A percentile compares a stretch with the other conserved stretches of the same genome.
Conservation (phyloP, 2,113 vertebrate genomes). For the Nesospiza acunhae region DNA sequence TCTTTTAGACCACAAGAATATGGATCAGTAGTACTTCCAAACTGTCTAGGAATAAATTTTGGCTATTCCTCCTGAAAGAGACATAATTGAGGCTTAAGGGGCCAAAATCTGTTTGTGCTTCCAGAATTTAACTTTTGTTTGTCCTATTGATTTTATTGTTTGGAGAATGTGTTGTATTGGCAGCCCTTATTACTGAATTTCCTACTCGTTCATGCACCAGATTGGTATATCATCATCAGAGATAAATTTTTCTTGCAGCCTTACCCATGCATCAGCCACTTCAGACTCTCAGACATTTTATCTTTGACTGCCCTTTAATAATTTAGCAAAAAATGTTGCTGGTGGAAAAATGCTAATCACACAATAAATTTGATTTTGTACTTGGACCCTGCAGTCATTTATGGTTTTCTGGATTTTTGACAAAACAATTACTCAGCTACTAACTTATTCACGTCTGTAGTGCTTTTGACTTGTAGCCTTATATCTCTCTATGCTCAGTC, state of each 20-base stretch:
- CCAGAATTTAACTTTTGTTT: neutral
- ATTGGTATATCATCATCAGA: neutral
- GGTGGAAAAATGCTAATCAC: neutral
- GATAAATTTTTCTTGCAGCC: neutral
- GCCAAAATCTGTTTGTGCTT: neutral
- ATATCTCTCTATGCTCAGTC: neutral
- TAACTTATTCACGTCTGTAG: neutral
- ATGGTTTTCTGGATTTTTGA: neutral
- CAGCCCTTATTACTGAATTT: neutral
- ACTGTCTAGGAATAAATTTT: neutral
- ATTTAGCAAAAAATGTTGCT: neutral
- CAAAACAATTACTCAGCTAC: neutral
- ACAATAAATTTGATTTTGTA: neutral
- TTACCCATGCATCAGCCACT: neutral
- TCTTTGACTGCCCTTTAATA: neutral
- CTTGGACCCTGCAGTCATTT: neutral
- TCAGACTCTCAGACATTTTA: neutral
- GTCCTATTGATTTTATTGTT: neutral
- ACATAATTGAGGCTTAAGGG: neutral
- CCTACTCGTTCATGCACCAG: neutral
- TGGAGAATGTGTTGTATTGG: neutral
- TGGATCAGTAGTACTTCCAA: neutral
- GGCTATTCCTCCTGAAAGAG: neutral
- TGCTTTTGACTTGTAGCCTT: neutral
- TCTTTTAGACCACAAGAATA: neutral